Evolutionary conservation across 2,797 vertebrate species (phyloP), one percentile per base, ranked within the genome.

Genomic region (Mormyrus proboscirostris): DNA sequence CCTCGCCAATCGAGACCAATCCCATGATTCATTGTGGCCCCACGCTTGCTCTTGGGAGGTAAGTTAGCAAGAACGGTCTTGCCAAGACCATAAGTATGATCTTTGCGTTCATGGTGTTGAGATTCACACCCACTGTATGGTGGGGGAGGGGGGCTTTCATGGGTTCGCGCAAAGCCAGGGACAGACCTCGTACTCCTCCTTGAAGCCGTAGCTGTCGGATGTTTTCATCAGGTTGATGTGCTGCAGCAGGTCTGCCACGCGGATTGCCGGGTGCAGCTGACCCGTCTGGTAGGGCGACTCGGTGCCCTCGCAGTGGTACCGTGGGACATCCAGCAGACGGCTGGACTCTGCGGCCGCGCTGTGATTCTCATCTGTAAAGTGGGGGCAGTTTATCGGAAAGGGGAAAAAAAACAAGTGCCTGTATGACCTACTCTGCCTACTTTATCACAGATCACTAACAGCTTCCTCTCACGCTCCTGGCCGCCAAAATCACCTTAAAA

Each of bases 141-240:
- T 44, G 10, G 33, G 65, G 65, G 49, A 7, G 65, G 59, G 59
- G 22, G n/a, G 8, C 22, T 25, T 2, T 29, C 59, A 22, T 9
- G 8, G 9, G 25, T 33, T 29, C 25, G 29, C 33, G 41, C 69
- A 16, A 76, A 38, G 69, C 14, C 69, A 33, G 22, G 25, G 62
- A 69, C 62, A n/a, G 16, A 99, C 99, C 97, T 99, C 99, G 55
- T 99, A 99, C 93, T 99, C 99, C 94, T 99, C 99, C 94, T 99
- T 99, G 94, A 99, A 99, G 92, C 99, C 99, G 90, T 99, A 99
- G 96, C 99, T 99, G 96, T 99, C 98, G 7, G 99, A 99, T 0
- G 98, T 99, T 95, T 99, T 99, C 99, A 99, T 99, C 86, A 99
- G 96, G 94, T 99, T 99, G 94, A 99, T 99, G 94, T 99, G 99